Evolutionary conservation across 2,888 invertebrate genomes (phyloP).

Genomic region (Acrobasis consociella): DNA sequence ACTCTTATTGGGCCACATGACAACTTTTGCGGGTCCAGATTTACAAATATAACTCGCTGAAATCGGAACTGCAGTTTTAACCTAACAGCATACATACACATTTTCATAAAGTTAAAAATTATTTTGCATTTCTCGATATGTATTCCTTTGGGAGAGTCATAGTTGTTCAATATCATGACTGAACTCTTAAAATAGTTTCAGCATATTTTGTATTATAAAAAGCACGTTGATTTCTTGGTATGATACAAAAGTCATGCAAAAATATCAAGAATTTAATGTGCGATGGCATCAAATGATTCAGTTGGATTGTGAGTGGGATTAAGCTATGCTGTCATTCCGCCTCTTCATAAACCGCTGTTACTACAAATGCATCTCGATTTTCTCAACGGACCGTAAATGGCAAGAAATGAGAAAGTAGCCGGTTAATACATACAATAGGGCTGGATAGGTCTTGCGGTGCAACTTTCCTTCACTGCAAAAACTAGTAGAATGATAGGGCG

Average conservation of each 20-base stretch:
- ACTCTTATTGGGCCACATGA: no score
- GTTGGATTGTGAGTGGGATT: constrained; percentile 37
- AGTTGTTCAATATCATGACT: no score
- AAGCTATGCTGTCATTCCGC: constrained; percentile 53
- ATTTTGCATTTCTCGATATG: no score
- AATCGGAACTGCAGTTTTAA: no score
- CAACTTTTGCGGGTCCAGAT: no score
- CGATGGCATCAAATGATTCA: constrained; percentile 38
- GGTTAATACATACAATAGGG: constrained; percentile 81
- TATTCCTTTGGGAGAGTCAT: no score
- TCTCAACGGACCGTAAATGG: constrained; percentile 77
- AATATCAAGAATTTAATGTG: constrained; percentile 27
- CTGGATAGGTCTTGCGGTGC: constrained; percentile 66
- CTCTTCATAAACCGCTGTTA: constrained; percentile 59
- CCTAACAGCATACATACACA: no score
- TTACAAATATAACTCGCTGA: no score
- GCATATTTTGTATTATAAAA: no score
- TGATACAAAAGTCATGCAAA: constrained; percentile 6
- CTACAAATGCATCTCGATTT: constrained; percentile 70
- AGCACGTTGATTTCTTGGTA: background rate
- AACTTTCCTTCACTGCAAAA: constrained; percentile 75
- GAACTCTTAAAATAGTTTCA: no score
- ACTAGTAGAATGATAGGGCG: constrained; percentile 63
- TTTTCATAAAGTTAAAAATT: no score
- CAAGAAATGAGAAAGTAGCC: constrained; percentile 79